Evolutionary conservation across 23 tunicate species (phyloP).

Genomic region (Trididemnum clinides): DNA sequence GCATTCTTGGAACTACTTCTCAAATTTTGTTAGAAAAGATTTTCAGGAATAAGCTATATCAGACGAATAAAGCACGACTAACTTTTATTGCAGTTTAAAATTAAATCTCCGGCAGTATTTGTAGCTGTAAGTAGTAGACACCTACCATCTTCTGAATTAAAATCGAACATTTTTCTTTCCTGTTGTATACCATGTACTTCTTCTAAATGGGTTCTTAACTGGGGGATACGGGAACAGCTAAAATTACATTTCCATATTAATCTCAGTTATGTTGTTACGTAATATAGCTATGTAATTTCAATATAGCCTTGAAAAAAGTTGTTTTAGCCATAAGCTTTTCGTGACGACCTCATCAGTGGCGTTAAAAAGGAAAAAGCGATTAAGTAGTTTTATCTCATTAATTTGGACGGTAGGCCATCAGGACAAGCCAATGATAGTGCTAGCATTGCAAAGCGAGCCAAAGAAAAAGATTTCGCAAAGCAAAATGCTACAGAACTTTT

Average conservation of each 20-base stretch:
- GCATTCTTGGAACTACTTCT: neutral
- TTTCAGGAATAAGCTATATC: neutral
- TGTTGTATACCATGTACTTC: slow-evolving; percentile 69
- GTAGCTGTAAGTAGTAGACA: no score
- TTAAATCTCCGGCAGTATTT: neutral
- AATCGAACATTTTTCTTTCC: slow-evolving; percentile 32
- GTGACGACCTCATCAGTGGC: no score
- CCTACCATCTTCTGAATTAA: slow-evolving; percentile 51
- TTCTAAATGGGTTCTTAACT: slow-evolving; percentile 64
- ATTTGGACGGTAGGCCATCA: no score
- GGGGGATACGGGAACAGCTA: slow-evolving; percentile 83
- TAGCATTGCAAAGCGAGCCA: no score
- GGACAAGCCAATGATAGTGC: no score
- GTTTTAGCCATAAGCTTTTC: no score
- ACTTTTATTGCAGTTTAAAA: neutral
- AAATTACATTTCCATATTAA: neutral
- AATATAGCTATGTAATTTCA: neutral
- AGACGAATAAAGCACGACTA: neutral
- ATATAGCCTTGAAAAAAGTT: no score
- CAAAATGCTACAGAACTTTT: no score
- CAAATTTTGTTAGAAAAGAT: neutral
- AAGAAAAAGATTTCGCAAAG: no score
- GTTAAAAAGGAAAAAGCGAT: neutral
- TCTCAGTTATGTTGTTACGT: neutral
- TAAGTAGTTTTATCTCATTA: no score